Evolutionary conservation across 2,113 vertebrate genomes (phyloP).

Genomic region (Orcinus orca): DNA sequence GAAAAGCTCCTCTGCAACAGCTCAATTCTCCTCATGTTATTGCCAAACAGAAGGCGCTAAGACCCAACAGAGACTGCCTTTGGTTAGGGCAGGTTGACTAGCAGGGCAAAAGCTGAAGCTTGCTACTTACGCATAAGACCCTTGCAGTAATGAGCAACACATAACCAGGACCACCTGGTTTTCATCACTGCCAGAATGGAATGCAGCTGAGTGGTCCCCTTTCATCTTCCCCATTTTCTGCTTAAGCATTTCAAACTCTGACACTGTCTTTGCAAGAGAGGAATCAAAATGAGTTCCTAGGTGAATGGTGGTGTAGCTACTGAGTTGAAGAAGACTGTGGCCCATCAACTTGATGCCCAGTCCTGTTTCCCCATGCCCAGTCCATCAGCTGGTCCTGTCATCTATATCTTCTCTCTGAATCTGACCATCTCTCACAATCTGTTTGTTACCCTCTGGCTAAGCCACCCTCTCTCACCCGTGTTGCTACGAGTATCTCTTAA

Average conservation of each 20-base stretch:
- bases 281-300: background rate
- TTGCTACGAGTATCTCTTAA: fast-evolving
- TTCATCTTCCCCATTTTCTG: background rate
- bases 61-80: background rate
- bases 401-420: no score
- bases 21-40: background rate
- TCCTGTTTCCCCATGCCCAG: background rate
- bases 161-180: background rate
- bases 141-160: background rate
- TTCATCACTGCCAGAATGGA: background rate
- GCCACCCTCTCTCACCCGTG: fast-evolving
- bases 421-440: background rate
- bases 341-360: background rate
- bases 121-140: background rate
- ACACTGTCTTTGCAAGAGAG: background rate
- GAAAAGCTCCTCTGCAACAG: background rate
- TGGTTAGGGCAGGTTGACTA: background rate
- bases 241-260: background rate
- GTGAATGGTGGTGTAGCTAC: no score
- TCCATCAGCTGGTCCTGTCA: background rate
- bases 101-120: fast-evolving
- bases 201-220: background rate
- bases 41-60: background rate
- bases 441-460: background rate
- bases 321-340: background rate